Evolutionary conservation across 2,797 vertebrate species (phyloP), one percentile per base, ranked within the genome.

Genomic region (Macropodus opercularis): DNA sequence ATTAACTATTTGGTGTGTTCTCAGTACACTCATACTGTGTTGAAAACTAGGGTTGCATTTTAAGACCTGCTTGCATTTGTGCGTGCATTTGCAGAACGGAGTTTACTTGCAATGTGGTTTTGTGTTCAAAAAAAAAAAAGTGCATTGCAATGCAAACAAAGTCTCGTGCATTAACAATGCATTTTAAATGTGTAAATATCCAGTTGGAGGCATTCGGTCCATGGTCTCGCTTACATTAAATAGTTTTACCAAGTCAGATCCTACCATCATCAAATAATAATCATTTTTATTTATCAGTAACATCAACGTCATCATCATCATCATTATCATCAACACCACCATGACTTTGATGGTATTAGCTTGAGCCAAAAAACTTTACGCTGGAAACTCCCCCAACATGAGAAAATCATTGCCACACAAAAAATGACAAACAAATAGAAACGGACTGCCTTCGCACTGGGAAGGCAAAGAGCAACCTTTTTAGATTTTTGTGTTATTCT

Each of bases 351-450:
- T 65, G 64, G 42, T 80, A 75, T 87, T 86, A 92, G 90, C 90
- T 90, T 92, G 90, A 91, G 89, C 89, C 91, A 90, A 86, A 92
- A 88, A 87, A 90, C 88, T 46, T 86, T 82, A 90, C 81, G 58
- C 83, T 90, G 90, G 91, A 92, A 93, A 92, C 91, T 90, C 90
- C 91, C 91, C 90, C 91, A 84, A 90, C 90, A 87, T 91, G 90
- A 91, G 90, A 92, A 93, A 92, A 91, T 91, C 90, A 91, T 92
- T 92, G 91, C 91, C 93, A 93, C 92, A 92, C 90, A 89, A 91
- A 93, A 92, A 91, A 90, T 89, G 91, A 93, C 90, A 90, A 91
- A 93, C 90, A 91, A 93, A 93, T 91, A 92, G 85, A 91, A 92
- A 92, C 81, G 66, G 89, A 91, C 86, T 76, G 89, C 91, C 88